These are phyloP conservation scores for Electrophaes corylata DNA, from an alignment of 2,888 invertebrate species.

Conservation along the genomic window DNA sequence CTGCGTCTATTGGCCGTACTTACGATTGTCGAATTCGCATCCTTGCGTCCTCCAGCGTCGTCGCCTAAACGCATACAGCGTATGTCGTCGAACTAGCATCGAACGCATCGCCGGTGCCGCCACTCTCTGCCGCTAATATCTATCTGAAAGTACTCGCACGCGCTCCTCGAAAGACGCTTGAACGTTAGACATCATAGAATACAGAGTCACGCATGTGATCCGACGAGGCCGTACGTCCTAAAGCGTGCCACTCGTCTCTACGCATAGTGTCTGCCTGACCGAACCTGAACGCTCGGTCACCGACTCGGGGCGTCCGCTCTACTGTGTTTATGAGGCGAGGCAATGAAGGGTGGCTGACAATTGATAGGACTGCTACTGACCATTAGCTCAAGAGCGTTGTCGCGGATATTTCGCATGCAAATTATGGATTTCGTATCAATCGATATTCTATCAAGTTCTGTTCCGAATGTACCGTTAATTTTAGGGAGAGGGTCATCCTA, in stretches of 20 bases:
- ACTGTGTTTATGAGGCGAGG: conserved; percentile 15
- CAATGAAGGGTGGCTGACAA: conserved; percentile 33
- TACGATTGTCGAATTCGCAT: conserved; percentile 61
- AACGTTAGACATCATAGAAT: conserved; percentile 25
- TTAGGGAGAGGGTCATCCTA: conserved; percentile 41
- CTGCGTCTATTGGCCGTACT: conserved; percentile 59
- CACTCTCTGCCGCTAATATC: conserved; percentile 65
- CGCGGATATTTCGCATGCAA: conserved; percentile 34
- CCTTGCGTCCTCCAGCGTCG: conserved; percentile 52
- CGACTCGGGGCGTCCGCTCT: not conserved
- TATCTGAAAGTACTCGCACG: conserved; percentile 78
- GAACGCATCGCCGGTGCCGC: conserved; percentile 62
- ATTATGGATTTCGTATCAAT: conserved; percentile 28
- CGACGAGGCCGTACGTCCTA: conserved; percentile 19
- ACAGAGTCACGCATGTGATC: conserved; percentile 11
- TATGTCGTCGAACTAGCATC: conserved; percentile 58
- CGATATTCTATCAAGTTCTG: conserved; percentile 10
- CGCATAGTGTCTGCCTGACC: not conserved
- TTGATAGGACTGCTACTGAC: conserved; percentile 37
- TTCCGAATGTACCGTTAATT: conserved; percentile 37
- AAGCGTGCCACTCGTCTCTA: conserved; percentile 5
- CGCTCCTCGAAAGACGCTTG: conserved; percentile 49
- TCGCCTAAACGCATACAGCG: conserved; percentile 66
- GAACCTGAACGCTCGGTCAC: not conserved
- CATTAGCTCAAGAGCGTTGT: conserved; percentile 31